phyloP scores from a whole-genome alignment of 1,140 invertebrate species.

The Caenorhabditis remanei region DNA sequence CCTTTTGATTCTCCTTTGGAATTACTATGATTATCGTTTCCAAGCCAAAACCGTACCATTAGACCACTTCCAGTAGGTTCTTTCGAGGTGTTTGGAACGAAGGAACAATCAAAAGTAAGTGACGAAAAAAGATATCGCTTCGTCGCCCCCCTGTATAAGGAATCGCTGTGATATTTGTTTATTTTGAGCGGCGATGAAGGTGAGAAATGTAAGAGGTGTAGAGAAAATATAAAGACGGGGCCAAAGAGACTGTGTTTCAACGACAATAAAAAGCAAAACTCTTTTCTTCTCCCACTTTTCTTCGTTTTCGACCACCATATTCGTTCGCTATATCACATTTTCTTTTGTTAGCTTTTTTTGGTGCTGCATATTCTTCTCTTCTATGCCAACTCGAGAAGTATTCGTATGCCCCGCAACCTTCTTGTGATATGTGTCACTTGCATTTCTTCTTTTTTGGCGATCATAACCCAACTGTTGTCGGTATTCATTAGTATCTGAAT shows the following conservation, averaged over 20 bases:
- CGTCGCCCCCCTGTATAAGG: background rate
- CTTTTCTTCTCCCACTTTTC: background rate
- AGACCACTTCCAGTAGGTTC: too few species aligned
- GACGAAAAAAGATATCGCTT: background rate
- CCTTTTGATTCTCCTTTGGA: background rate
- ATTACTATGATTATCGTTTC: slow-evolving; percentile 37
- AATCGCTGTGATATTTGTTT: slow-evolving; percentile 51
- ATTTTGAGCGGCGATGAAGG: slow-evolving; percentile 23
- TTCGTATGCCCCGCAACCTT: background rate
- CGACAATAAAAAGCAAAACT: slow-evolving; percentile 45
- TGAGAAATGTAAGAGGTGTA: slow-evolving; percentile 5
- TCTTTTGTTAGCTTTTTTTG: background rate
- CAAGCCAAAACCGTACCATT: too few species aligned
- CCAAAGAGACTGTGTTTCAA: slow-evolving; percentile 33
- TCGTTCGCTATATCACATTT: background rate
- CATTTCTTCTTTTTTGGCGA: background rate
- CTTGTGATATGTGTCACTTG: slow-evolving; percentile 16
- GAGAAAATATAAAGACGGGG: slow-evolving; percentile 1
- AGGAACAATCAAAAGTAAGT: background rate
- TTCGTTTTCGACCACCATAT: background rate
- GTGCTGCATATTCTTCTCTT: background rate
- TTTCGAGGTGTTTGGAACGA: background rate
- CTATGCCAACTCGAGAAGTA: too few species aligned
- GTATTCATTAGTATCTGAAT: slow-evolving; percentile 13
- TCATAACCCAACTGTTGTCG: background rate